Base-by-base conservation (phyloP, 2,888 invertebrate genomes). In the Crocallis elinguaria region DNA sequence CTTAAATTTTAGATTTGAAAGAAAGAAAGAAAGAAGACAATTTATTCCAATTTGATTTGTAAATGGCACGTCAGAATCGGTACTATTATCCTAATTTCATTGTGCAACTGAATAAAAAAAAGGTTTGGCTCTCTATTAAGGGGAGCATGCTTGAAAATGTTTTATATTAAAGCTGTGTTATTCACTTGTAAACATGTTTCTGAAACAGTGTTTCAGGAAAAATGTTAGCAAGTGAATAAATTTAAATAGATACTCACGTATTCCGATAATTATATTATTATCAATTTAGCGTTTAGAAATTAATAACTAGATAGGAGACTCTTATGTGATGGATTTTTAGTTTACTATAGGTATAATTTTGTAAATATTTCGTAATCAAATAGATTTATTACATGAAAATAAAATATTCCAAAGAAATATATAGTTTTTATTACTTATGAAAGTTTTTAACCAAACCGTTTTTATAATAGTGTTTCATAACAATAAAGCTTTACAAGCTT, bases 281-380 rank as follows among this genome's bases (percentile, higher is more conserved):
- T 50, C 3, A 41, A 39, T 13, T 39, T 69, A 70, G 58, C 55
- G 48, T 57, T 64, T 72, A 66, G 67, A 61, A 60, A 52, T 39
- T 55, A 71, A 66, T 67, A 63, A 64, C 43, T 60, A 55, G 67
- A 72, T 66, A 69, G 59, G 65, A 71, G 69, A 76, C 75, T 73
- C 53, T 69, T 72, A 71, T 79, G 82, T 82, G 82, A 82, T 80
- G 70, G 66, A 69, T 71, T 73, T 73, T 63, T 74, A 75, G 71
- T 76, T 71, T 71, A 71, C 65, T 68, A 66, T 72, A n/a, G n/a
- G n/a, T n/a, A 66, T 71, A 52, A 71, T 77, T 76, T 76, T 82
- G 78, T 79, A 82, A 77, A 77, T 79, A 57, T 63, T 72, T 38
- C 43, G 38, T 21, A 54, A 56, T 61, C 75, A 71, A 67, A 71